phyloP scores from a whole-genome alignment of 2,888 invertebrate species.

The Lasioglossum malachurum region DNA sequence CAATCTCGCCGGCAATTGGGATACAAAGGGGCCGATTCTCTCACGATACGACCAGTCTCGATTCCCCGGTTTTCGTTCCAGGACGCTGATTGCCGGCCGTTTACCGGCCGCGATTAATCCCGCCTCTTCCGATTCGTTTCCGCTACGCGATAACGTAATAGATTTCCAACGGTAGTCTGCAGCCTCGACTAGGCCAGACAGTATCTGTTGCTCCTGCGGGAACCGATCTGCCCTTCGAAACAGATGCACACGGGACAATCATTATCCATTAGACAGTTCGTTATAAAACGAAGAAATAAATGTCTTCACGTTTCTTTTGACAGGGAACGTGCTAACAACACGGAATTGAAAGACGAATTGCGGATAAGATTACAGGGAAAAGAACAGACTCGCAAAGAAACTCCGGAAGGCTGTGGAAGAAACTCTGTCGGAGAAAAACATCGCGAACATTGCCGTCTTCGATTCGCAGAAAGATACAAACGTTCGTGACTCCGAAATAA shows the following conservation, averaged over 20 bases:
- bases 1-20: conserved; percentile 29
- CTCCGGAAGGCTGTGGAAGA: background rate
- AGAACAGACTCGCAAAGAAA: no score
- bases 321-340: no score
- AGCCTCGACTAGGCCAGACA: background rate
- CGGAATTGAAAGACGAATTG: no score
- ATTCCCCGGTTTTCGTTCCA: conserved; percentile 24
- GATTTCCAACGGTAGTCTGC: conserved; percentile 15
- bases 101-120: conserved; percentile 10
- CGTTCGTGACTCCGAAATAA: background rate
- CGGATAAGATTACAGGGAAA: no score
- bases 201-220: conserved; percentile 1
- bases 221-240: background rate
- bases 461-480: background rate
- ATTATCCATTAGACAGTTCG: background rate
- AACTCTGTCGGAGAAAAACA: no score
- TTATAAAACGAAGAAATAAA: no score
- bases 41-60: conserved; percentile 43
- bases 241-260: background rate
- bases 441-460: background rate
- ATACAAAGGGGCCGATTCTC: conserved; percentile 48
- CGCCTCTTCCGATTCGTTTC: background rate
- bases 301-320: background rate
- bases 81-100: conserved; percentile 26
- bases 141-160: conserved; percentile 5